These are phyloP conservation scores for Melanocharis versteri DNA, from an alignment of 2,113 vertebrate species.

Conservation along the genomic window DNA sequence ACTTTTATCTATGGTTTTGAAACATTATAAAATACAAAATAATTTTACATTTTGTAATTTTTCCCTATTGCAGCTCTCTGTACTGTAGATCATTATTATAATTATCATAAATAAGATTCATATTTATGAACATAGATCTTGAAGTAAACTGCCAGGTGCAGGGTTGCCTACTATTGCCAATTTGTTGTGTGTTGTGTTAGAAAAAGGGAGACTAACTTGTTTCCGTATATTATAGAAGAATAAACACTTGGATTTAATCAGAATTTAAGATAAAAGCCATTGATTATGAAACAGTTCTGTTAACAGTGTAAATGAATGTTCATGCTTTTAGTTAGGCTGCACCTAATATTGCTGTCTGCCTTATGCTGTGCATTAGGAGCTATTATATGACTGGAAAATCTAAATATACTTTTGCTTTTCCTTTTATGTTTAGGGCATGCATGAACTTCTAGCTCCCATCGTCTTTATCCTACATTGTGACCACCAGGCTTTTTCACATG, in stretches of 20 bases:
- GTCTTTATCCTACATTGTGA: slow-evolving; percentile 96
- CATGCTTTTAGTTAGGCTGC: not conserved
- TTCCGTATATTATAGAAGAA: slow-evolving; percentile 44
- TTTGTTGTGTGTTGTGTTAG: slow-evolving; percentile 63
- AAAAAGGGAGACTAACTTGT: slow-evolving; percentile 50
- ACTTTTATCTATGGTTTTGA: slow-evolving; percentile 33
- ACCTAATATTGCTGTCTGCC: not conserved
- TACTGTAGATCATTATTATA: slow-evolving; percentile 55
- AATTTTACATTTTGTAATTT: slow-evolving; percentile 45
- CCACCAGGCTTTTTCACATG: slow-evolving; percentile 96
- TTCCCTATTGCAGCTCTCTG: slow-evolving; percentile 51
- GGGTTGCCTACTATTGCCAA: slow-evolving; percentile 58
- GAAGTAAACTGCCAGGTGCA: slow-evolving; percentile 70
- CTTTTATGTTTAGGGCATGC: slow-evolving; percentile 87
- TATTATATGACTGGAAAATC: not conserved
- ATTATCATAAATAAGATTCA: slow-evolving; percentile 72
- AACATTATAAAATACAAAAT: slow-evolving; percentile 61
- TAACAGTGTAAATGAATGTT: slow-evolving; percentile 3
- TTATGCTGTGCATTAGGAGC: not conserved
- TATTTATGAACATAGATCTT: slow-evolving; percentile 71
- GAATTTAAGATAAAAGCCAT: slow-evolving; percentile 48
- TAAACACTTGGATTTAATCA: slow-evolving; percentile 35
- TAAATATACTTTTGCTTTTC: not conserved
- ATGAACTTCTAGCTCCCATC: slow-evolving; percentile 94
- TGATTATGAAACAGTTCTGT: not conserved